Conservation (phyloP, 2,888 invertebrate genomes). For the Isoperla grammatica region DNA sequence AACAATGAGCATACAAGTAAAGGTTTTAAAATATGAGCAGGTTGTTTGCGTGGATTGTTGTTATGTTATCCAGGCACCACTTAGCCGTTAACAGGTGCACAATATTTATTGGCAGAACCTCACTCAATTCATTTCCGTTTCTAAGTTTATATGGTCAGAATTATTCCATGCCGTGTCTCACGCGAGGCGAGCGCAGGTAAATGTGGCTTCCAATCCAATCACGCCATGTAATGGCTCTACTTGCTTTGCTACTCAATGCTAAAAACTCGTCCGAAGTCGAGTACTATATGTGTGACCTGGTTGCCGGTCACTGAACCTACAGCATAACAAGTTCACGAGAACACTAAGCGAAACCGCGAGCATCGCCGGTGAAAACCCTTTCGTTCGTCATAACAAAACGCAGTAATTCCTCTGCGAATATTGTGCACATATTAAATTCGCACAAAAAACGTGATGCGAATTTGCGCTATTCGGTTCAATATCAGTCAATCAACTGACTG, state of each 20-base stretch:
- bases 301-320: conserved; percentile 19
- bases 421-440: background rate
- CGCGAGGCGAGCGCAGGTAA: background rate
- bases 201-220: background rate
- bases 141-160: background rate
- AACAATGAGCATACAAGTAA: no score
- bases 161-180: conserved; percentile 5
- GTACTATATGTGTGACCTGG: conserved; percentile 18
- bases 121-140: background rate
- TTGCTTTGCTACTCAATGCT: background rate
- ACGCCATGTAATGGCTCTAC: background rate
- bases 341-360: conserved; percentile 5
- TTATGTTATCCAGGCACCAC: no score
- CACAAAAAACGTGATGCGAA: conserved; percentile 4
- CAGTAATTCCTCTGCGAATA: background rate
- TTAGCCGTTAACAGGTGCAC: no score
- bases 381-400: background rate
- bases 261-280: background rate
- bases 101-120: no score
- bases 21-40: no score
- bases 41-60: no score
- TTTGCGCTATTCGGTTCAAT: background rate
- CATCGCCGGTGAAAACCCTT: conserved; percentile 19
- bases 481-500: conserved; percentile 5
- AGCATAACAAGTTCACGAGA: conserved; percentile 18